phyloP scores from a whole-genome alignment of 2,797 vertebrate genomes.

The Platyrinchus mystaceus region DNA sequence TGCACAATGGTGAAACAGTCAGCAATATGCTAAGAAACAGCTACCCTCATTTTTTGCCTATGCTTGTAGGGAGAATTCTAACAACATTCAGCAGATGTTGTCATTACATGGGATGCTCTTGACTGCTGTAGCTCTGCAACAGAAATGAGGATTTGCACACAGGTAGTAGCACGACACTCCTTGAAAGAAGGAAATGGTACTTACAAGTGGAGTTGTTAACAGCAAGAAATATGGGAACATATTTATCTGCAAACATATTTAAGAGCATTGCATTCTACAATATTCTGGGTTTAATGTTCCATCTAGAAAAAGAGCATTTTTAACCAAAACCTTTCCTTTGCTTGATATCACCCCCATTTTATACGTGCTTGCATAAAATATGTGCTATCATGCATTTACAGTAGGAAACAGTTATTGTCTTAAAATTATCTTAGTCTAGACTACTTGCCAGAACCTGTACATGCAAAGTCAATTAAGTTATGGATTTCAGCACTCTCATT shows the following conservation, averaged over 20 bases:
- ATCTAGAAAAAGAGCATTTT: neutral
- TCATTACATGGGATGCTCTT: neutral
- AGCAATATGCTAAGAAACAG: neutral
- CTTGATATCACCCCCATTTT: neutral
- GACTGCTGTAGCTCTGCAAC: neutral
- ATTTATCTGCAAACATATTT: neutral
- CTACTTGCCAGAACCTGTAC: neutral
- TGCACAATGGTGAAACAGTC: neutral
- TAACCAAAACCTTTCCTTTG: neutral
- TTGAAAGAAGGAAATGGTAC: neutral
- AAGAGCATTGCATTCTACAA: neutral
- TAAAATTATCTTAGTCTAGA: neutral
- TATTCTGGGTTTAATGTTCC: neutral
- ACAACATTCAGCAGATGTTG: neutral
- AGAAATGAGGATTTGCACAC: neutral
- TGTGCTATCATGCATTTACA: neutral
- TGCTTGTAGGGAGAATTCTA: neutral
- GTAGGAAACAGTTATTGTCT: neutral
- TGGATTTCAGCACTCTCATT: neutral
- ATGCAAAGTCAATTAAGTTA: neutral
- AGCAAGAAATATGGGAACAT: neutral
- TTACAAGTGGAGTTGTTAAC: neutral
- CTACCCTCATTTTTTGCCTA: fast-evolving
- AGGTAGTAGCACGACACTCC: neutral
- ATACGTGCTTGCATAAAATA: neutral